Evolutionary conservation across 2,888 invertebrate species (phyloP).

Genomic region (Zaprionus lineosus): DNA sequence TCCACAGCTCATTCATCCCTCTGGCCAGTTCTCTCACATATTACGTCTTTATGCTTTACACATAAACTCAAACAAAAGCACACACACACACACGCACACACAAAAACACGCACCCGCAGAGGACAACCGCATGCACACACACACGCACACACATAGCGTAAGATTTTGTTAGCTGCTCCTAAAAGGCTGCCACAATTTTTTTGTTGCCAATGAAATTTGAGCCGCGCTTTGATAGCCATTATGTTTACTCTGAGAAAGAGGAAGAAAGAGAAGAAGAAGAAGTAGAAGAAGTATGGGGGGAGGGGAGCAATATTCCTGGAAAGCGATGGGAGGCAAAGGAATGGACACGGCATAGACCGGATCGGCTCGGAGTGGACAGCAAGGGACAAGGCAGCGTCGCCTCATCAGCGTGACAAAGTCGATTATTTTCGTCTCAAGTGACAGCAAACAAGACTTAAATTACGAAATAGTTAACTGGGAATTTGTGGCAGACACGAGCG

Average conservation of each 20-base stretch:
- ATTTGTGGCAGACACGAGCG: slow-evolving; percentile 10
- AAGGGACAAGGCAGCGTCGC: background rate
- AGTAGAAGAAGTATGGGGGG: background rate
- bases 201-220: slow-evolving; percentile 59
- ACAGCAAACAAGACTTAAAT: slow-evolving; percentile 76
- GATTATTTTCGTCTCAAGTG: slow-evolving; percentile 76
- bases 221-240: slow-evolving; percentile 50
- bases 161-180: slow-evolving; percentile 10
- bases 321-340: background rate
- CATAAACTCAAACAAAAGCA: background rate
- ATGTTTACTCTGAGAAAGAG: slow-evolving; percentile 12
- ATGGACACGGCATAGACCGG: too few species aligned
- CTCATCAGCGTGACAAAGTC: slow-evolving; percentile 66
- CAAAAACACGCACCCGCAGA: background rate
- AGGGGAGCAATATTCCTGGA: background rate
- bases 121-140: too few species aligned
- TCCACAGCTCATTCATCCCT: background rate
- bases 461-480: slow-evolving; percentile 71
- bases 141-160: background rate
- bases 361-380: too few species aligned
- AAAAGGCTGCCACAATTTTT: slow-evolving; percentile 29
- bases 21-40: background rate
- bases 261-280: background rate
- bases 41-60: background rate
- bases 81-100: slow-evolving; percentile 1